These are phyloP conservation scores for Zygothrica quintamaculata DNA, from an alignment of 2,888 invertebrate genomes.

Conservation along the genomic window DNA sequence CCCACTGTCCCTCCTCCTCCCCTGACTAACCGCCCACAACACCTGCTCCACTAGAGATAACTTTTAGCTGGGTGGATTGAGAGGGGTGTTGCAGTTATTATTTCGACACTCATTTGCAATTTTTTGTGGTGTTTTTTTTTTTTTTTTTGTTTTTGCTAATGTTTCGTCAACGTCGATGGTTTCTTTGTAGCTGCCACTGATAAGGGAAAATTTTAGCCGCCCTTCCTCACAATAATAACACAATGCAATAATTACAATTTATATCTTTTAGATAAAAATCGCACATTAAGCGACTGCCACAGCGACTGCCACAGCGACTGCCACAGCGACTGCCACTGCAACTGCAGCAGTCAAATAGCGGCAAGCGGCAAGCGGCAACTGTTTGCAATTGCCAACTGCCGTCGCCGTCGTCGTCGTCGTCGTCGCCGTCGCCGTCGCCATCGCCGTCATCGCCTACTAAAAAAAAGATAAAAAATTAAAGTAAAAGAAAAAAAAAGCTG, in stretches of 20 bases:
- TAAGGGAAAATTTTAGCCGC: slow-evolving; percentile 58
- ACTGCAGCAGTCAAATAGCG: slow-evolving; percentile 19
- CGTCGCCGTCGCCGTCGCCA: slow-evolving; percentile 33
- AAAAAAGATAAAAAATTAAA: too few species aligned
- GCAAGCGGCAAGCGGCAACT: slow-evolving; percentile 4
- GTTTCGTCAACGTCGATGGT: slow-evolving; percentile 59
- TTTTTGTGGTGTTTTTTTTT: too few species aligned
- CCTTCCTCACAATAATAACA: slow-evolving; percentile 42
- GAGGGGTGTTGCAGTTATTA: slow-evolving; percentile 45
- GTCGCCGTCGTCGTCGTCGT: slow-evolving; percentile 18
- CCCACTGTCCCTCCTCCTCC: not conserved
- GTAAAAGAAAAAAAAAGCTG: slow-evolving; percentile 56
- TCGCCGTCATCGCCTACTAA: slow-evolving; percentile 12
- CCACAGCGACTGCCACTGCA: slow-evolving; percentile 34
- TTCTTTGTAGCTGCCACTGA: slow-evolving; percentile 49
- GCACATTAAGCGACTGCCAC: slow-evolving; percentile 72
- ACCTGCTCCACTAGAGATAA: not conserved
- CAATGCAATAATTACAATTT: slow-evolving; percentile 81
- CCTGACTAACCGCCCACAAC: not conserved
- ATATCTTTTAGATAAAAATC: slow-evolving; percentile 76
- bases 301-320: slow-evolving; percentile 51
- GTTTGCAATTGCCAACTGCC: slow-evolving; percentile 36
- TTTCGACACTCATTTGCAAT: slow-evolving; percentile 79
- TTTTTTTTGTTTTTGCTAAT: slow-evolving; percentile 78
- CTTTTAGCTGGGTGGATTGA: slow-evolving; percentile 18